Conservation (phyloP, 2,888 invertebrate genomes). For the Euplexia lucipara region DNA sequence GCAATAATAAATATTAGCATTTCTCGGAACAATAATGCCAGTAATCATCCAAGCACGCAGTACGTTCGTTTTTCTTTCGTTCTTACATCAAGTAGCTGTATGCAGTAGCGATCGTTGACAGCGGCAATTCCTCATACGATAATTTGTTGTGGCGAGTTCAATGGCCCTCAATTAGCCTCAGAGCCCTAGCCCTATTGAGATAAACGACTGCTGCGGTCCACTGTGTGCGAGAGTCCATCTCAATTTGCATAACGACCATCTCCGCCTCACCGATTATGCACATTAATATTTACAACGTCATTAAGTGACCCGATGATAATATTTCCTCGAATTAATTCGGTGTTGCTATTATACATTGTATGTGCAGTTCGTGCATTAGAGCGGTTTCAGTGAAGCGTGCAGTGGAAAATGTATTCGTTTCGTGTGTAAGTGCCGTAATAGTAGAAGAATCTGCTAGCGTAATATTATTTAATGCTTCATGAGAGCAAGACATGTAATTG, state of each 20-base stretch:
- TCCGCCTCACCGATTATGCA: constrained; percentile 75
- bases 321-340: constrained; percentile 70
- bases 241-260: constrained; percentile 82
- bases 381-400: constrained; percentile 64
- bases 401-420: constrained; percentile 68
- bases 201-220: constrained; percentile 74
- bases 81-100: constrained; percentile 54
- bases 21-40: constrained; percentile 55
- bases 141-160: constrained; percentile 78
- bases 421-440: constrained; percentile 60
- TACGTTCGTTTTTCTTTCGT: constrained; percentile 54
- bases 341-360: constrained; percentile 49
- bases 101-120: constrained; percentile 68
- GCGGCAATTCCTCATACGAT: constrained; percentile 74
- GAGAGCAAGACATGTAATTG: constrained; percentile 56
- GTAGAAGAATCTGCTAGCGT: constrained; percentile 63
- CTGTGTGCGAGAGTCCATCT: constrained; percentile 70
- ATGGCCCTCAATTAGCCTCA: constrained; percentile 82
- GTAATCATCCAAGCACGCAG: constrained; percentile 53
- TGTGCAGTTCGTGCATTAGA: constrained; percentile 46
- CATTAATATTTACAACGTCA: constrained; percentile 80
- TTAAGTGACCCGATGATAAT: constrained; percentile 70
- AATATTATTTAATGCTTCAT: constrained; percentile 72
- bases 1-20: constrained; percentile 52
- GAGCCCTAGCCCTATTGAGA: constrained; percentile 83